Percentiles rank a stretch among this genome's conserved stretches.
phyloP scores from a whole-genome alignment of 2,797 vertebrate species.

The Enteromius afrohamiltoni region DNA sequence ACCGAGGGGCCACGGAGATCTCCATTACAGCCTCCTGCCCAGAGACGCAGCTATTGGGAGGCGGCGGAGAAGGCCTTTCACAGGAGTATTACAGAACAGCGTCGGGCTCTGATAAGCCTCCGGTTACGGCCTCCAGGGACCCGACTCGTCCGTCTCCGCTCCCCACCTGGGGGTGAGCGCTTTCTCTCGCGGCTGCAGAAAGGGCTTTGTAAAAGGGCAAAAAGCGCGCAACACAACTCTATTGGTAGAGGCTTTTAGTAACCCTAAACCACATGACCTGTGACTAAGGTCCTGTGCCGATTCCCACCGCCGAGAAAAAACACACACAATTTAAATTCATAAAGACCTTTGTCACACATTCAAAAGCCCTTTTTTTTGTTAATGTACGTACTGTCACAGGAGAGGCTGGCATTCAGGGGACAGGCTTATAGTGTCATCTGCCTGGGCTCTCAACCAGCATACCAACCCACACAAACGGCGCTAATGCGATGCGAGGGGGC shows the following conservation, averaged over 20 bases:
- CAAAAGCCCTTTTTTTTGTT: slow-evolving; percentile 60
- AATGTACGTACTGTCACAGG: slow-evolving; percentile 66
- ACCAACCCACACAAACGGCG: slow-evolving; percentile 42
- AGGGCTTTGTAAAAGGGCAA: slow-evolving; percentile 78
- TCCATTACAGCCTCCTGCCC: slow-evolving; percentile 74
- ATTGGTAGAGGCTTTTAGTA: slow-evolving; percentile 82
- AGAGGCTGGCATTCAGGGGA: slow-evolving; percentile 59
- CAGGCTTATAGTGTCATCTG: slow-evolving; percentile 56
- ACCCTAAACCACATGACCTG: slow-evolving; percentile 82
- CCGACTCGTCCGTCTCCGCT: slow-evolving; percentile 72
- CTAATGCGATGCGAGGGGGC: slow-evolving; percentile 43
- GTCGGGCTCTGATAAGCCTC: slow-evolving; percentile 80
- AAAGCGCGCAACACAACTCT: slow-evolving; percentile 68
- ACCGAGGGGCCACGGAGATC: slow-evolving; percentile 63
- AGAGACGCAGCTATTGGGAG: slow-evolving; percentile 82
- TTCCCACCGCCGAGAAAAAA: slow-evolving; percentile 75
- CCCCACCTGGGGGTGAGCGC: slow-evolving; percentile 73
- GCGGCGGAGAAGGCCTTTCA: slow-evolving; percentile 80
- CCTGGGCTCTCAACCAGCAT: slow-evolving; percentile 47
- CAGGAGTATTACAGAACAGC: slow-evolving; percentile 85
- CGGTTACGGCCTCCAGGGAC: slow-evolving; percentile 80
- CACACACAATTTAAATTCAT: slow-evolving; percentile 67
- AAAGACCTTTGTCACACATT: slow-evolving; percentile 72
- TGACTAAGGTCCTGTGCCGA: slow-evolving; percentile 79
- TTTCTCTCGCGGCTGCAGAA: slow-evolving; percentile 78